Conservation (phyloP, 1,140 invertebrate genomes). For the Drosophila virilis region DNA sequence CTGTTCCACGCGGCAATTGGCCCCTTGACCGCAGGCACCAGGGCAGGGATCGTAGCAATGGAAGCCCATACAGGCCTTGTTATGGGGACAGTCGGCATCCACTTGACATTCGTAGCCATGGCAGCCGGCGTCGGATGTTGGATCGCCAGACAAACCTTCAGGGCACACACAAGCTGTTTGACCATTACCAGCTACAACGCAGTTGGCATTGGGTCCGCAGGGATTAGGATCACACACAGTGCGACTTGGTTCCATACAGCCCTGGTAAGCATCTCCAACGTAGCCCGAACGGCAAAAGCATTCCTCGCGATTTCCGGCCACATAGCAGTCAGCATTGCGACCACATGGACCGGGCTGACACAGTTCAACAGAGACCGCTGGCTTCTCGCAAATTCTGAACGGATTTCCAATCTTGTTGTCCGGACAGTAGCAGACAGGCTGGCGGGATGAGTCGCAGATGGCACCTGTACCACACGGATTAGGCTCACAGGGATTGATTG, state of each 20-base stretch:
- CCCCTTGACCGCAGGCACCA: slow-evolving; percentile 91
- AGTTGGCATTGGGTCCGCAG: slow-evolving; percentile 91
- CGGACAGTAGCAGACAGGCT: slow-evolving; percentile 92
- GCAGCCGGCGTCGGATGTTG: slow-evolving; percentile 88
- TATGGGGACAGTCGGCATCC: slow-evolving; percentile 89
- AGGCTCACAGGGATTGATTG: slow-evolving; percentile 91
- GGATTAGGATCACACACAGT: slow-evolving; percentile 90
- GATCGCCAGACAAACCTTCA: slow-evolving; percentile 91
- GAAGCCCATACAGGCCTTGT: slow-evolving; percentile 90
- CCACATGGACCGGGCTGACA: slow-evolving; percentile 92
- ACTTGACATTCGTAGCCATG: slow-evolving; percentile 90
- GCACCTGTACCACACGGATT: slow-evolving; percentile 92
- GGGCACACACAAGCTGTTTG: slow-evolving; percentile 90
- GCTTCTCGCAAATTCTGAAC: slow-evolving; percentile 88
- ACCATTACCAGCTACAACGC: slow-evolving; percentile 88
- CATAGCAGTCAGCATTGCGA: slow-evolving; percentile 91
- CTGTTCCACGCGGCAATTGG: slow-evolving; percentile 89
- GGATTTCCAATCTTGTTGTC: slow-evolving; percentile 91
- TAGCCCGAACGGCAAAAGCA: slow-evolving; percentile 91
- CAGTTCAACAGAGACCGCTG: slow-evolving; percentile 86
- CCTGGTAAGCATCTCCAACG: slow-evolving; percentile 90
- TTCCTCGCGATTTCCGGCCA: slow-evolving; percentile 89
- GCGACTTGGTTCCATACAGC: slow-evolving; percentile 87
- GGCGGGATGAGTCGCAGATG: slow-evolving; percentile 90
- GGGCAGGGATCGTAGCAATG: slow-evolving; percentile 92